Base-by-base conservation (phyloP, 2,888 invertebrate genomes). In the Ctena decussata region DNA sequence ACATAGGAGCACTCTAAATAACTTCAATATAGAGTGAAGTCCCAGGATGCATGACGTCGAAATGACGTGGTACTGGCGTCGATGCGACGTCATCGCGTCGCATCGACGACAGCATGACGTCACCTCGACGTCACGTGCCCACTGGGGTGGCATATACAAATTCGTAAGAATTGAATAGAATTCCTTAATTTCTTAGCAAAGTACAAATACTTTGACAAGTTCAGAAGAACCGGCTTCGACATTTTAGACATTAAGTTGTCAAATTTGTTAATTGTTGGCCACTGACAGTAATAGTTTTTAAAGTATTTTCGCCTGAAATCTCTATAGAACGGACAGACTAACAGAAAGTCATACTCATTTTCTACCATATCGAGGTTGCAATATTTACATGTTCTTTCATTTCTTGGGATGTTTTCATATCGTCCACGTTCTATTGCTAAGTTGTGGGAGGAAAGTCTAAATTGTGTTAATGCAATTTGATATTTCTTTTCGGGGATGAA, bases 361-460 rank as follows among this genome's bases (percentile, higher is more conserved):
- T 77, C 70, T 27, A 73, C 71, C 27, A n/a, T 12, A 41, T 73
- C 32, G 37, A 73, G 24, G 27, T 72, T 70, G 65, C 82, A 82
- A 30, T 39, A 24, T 18, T 37, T 70, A 35, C 57, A 75, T n/a
- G n/a, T 44, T 77, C 77, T 53, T 65, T 77, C 49, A 18, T 65
- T 65, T 73, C 77, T 57, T 60, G 57, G 32, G n/a, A 24, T 77
- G 35, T 73, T 37, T 21, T 35, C 27, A 37, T 72, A 41, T 77
- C 82, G 53, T 11, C 77, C 82, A n/a, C 3, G 24, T 44, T 82
- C 44, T 3, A 82, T 77, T 6, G n/a, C 18, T 12, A 77, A 39
- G 18, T 77, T 15, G 46, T 82, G 77, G 12, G 77, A 49, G 2
- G 82, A 77, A 27, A 41, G 15, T 77, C 82, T 71, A 46, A 82